Conservation (phyloP, 2,797 vertebrate genomes). For the Molossus molossus region DNA sequence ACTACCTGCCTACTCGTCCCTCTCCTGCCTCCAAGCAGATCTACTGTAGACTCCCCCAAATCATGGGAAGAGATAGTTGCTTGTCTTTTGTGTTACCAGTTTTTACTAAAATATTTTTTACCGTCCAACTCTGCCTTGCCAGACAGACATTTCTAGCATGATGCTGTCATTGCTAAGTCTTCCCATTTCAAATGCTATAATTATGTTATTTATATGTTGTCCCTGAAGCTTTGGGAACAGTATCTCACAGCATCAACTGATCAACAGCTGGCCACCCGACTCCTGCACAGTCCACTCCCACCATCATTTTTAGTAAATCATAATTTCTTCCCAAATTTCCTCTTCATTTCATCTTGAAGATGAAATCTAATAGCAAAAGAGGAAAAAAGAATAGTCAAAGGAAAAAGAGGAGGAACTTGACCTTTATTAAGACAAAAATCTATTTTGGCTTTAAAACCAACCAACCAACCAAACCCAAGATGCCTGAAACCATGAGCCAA, state of each 20-base stretch:
- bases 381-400: background rate
- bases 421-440: background rate
- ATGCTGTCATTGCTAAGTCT: background rate
- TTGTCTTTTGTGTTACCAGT: background rate
- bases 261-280: background rate
- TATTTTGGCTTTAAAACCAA: constrained; percentile 6
- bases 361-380: constrained; percentile 43
- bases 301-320: background rate
- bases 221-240: background rate
- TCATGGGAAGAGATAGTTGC: background rate
- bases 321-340: background rate
- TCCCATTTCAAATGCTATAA: background rate
- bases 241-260: background rate
- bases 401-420: background rate
- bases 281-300: background rate
- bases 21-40: background rate
- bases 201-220: background rate
- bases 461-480: background rate
- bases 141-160: background rate
- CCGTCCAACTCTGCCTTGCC: background rate
- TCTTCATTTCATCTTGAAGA: background rate
- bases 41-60: background rate
- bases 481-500: background rate
- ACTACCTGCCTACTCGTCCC: background rate
- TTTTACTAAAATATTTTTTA: constrained; percentile 9